Evolutionary conservation across 2,113 vertebrate species (phyloP), one percentile per base, ranked within the genome.

Genomic region (Dendropsophus ebraccatus): DNA sequence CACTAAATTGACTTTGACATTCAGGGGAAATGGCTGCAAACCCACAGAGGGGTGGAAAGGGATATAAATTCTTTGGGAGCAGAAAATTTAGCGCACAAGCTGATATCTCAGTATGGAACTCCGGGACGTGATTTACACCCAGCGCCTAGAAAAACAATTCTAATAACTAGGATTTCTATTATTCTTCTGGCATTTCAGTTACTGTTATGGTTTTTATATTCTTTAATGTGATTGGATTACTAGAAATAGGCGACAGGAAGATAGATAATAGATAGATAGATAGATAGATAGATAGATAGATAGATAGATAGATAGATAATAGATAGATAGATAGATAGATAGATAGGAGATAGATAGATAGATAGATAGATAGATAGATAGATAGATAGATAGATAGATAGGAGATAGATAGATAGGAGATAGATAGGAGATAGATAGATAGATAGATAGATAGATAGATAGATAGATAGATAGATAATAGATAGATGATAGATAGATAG

Each of bases 1-100:
- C 95, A 95, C 94, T 97, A 97, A 98, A 99, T 97, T 96, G 97
- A 96, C 95, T 95, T 95, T 96, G 96, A 96, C 96, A 96, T 94
- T 95, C 94, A 92, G 94, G 95, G 95, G 96, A 95, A 95, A 96
- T 91, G 92, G 91, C 94, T 92, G 91, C 94, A 93, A 95, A 96
- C 95, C 52, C 94, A 93, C 94, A 94, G 92, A 92, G 89, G 87
- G 88, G 87, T 91, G 90, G 91, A 94, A 94, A 94, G 92, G 94
- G 92, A 94, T 90, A 93, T 91, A 95, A 94, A 95, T 92, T 93
- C 91, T 90, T 82, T 90, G 92, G 93, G 93, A 94, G 91, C 92
- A 91, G 91, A 89, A 93, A 91, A 92, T 89, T 92, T 91, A 84
- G 90, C 91, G 87, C 89, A 90, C 86, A 91, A 93, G 91, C 67